Conservation (phyloP, 2,113 vertebrate species). For the Canis aureus region DNA sequence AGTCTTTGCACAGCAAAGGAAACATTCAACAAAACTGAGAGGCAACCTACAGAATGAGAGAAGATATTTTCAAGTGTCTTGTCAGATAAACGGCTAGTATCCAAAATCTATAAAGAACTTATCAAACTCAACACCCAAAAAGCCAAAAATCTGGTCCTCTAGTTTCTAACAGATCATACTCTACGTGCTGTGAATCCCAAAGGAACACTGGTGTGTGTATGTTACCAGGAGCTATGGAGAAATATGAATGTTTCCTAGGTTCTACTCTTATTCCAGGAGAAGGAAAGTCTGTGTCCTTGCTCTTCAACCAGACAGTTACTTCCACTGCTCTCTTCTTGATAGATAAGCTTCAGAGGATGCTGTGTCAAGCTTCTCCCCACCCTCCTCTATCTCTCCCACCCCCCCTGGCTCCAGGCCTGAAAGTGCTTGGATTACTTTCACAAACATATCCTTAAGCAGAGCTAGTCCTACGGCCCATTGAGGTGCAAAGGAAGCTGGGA, state of each 20-base stretch:
- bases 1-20: neutral
- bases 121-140: neutral
- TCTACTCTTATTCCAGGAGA: neutral
- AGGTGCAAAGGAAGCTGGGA: neutral
- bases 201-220: neutral
- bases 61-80: neutral
- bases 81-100: neutral
- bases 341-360: neutral
- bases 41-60: neutral
- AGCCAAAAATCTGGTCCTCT: neutral
- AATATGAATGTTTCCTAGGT: neutral
- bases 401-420: neutral
- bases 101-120: neutral
- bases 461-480: neutral
- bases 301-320: neutral
- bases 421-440: neutral
- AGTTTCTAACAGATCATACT: neutral
- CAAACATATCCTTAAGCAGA: neutral
- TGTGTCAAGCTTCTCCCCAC: neutral
- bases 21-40: neutral
- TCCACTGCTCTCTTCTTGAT: neutral
- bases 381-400: neutral
- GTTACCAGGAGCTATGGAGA: neutral
- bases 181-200: neutral
- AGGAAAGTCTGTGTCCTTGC: neutral